Evolutionary conservation across 53 echinoderm and acorn worm genomes (phyloP).

Genomic region (Henricia sp.): DNA sequence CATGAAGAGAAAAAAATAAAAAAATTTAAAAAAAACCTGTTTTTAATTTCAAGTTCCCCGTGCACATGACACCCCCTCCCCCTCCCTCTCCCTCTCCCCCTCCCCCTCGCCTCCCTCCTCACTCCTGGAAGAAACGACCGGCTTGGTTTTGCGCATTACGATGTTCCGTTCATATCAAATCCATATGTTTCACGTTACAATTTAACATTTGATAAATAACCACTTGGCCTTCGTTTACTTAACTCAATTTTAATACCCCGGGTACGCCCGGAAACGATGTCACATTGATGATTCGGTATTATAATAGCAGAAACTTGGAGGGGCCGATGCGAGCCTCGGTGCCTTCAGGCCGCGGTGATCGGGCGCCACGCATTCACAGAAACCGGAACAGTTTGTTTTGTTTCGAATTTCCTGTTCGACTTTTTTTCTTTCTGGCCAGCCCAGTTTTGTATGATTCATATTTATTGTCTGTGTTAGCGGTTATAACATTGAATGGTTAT

Average conservation of each 20-base stretch:
- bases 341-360: conserved; percentile 24
- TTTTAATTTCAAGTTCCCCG: too few species aligned
- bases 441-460: not conserved
- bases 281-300: conserved; percentile 19
- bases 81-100: too few species aligned
- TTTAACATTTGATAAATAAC: too few species aligned
- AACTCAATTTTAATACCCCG: conserved; percentile 11
- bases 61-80: too few species aligned
- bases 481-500: conserved; percentile 10
- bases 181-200: too few species aligned
- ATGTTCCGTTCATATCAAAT: too few species aligned
- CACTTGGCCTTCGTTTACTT: conserved; percentile 11
- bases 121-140: too few species aligned
- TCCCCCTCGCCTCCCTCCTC: too few species aligned
- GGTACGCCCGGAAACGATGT: not conserved
- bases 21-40: too few species aligned
- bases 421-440: not conserved
- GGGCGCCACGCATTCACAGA: conserved; percentile 32
- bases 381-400: conserved; percentile 45
- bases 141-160: too few species aligned
- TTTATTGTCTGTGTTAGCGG: not conserved
- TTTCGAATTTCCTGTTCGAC: conserved; percentile 30
- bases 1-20: too few species aligned
- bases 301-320: not conserved
- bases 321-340: not conserved